These are phyloP conservation scores for Struthio camelus DNA, from an alignment of 2,113 vertebrate species.

Conservation along the genomic window DNA sequence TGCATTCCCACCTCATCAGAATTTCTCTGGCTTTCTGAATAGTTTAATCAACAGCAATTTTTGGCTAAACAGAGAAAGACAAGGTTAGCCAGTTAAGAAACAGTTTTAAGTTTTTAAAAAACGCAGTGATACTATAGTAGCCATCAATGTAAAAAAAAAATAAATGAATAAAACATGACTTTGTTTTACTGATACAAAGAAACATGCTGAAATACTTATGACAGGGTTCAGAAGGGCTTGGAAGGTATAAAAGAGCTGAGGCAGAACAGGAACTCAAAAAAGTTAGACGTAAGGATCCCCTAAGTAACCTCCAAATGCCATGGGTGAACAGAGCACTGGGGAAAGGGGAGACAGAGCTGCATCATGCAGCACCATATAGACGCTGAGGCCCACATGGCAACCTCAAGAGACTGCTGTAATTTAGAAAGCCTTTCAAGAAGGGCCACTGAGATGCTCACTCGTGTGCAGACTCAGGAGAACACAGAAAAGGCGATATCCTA, in stretches of 20 bases:
- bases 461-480: neutral
- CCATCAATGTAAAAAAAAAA: neutral
- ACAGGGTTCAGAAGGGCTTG: neutral
- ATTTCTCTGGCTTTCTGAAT: neutral
- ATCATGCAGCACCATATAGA: neutral
- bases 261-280: neutral
- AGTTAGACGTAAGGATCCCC: neutral
- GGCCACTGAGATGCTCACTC: neutral
- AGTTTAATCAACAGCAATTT: neutral
- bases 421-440: neutral
- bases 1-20: neutral
- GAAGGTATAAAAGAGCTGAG: neutral
- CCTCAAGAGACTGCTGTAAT: neutral
- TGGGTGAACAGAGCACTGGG: neutral
- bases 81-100: fast-evolving
- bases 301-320: neutral
- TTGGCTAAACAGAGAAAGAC: neutral
- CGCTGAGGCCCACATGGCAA: neutral
- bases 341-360: neutral
- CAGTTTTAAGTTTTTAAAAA: neutral
- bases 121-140: neutral
- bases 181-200: neutral
- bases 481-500: neutral
- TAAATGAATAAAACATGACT: neutral
- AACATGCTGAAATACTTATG: neutral